Base-by-base conservation (phyloP, 2,797 vertebrate genomes). In the Craterocephalus amniculus region DNA sequence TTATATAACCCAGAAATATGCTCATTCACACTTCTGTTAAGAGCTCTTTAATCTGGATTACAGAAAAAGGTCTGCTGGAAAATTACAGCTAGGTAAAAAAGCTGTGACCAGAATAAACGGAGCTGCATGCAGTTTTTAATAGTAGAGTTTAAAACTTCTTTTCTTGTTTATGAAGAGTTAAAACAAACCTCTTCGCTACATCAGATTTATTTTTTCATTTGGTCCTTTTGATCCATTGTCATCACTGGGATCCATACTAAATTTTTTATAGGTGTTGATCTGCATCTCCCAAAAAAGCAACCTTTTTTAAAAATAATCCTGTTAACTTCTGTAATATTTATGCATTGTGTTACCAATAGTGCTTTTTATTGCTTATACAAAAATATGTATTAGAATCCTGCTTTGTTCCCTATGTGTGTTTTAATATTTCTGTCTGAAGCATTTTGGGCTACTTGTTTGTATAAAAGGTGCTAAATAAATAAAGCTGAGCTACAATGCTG, bases 401-500 rank as follows among this genome's bases (percentile, higher is more conserved):
- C 12, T 31, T 29, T 45, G 9, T 27, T 45, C 59, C 6, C 26
- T 45, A 11, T 38, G 22, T 27, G 2, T 64, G 34, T 1, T 43
- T 43, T 43, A 43, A 43, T 18, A 6, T 22, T 43, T 31, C 24
- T 10, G 22, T 56, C n/a, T 43, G 5, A 38, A 31, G 14, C 6
- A 35, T 54, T 43, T 55, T 0, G 1, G 10, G 14, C n/a, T 40
- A 27, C 20, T 31, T 60, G 20, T 13, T 51, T 51, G 4, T 48
- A 48, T 48, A 22, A 48, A 36, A 69, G 20, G 20, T 22, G 27
- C 31, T 43, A 9, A 55, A 32, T 43, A 43, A 70, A 43, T 32
- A 14, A 14, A 24, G n/a, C 6, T 20, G 20, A 69, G 6, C 43
- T 70, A 40, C 31, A 31, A 55, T 45, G 54, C 73, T 58, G 58